phyloP scores from a whole-genome alignment of 1,140 invertebrate genomes.

The Camponotus vicinus region DNA sequence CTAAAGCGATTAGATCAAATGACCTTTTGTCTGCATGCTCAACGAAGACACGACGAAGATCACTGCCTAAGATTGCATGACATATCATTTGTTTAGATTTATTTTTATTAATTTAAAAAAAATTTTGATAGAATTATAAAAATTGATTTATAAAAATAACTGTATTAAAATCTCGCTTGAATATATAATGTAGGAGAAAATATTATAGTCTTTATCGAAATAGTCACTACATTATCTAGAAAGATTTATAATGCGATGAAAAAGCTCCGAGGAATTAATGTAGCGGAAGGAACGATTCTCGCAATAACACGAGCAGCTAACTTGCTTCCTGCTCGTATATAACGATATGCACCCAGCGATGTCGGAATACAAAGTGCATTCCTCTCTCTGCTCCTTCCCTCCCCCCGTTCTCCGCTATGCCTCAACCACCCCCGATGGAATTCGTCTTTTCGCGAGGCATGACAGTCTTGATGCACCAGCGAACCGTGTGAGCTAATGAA shows the following conservation, averaged over 20 bases:
- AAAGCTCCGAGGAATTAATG: not conserved
- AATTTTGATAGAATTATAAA: not conserved
- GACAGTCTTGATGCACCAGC: slow-evolving; percentile 70
- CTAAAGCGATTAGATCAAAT: not conserved
- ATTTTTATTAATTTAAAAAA: not conserved
- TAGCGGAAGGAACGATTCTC: slow-evolving; percentile 4
- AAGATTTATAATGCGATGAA: not conserved
- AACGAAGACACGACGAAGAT: not conserved
- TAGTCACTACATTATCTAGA: not conserved
- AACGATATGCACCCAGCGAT: not conserved
- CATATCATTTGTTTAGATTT: not conserved
- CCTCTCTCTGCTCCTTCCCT: not conserved
- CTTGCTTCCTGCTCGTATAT: slow-evolving; percentile 13
- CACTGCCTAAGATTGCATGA: not conserved
- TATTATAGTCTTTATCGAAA: not conserved
- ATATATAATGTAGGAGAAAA: not conserved
- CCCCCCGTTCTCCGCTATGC: too few species aligned
- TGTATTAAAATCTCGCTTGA: not conserved
- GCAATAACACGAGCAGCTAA: slow-evolving; percentile 7
- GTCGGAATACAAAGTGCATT: not conserved
- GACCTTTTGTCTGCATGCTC: not conserved
- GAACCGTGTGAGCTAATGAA: slow-evolving; percentile 73
- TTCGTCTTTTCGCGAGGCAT: slow-evolving; percentile 77
- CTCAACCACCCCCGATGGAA: slow-evolving; percentile 69
- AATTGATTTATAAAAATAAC: not conserved